Percentiles rank a stretch among this genome's conserved stretches.
phyloP scores from a whole-genome alignment of 1,140 invertebrate genomes.

The Apis cerana region DNA sequence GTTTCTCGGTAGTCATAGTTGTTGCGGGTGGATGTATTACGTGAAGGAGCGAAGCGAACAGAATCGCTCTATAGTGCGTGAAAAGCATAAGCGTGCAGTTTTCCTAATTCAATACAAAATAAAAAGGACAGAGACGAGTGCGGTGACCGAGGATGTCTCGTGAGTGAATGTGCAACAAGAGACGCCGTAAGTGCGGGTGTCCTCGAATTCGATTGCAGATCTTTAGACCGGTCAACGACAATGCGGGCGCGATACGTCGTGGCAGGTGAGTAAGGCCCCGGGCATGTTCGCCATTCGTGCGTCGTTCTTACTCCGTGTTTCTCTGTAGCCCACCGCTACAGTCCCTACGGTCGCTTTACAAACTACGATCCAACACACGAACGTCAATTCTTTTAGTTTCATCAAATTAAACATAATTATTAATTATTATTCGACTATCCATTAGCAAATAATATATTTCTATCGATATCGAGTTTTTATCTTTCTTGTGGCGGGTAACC shows the following conservation, averaged over 20 bases:
- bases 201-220: slow-evolving; percentile 32
- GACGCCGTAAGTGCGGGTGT: slow-evolving; percentile 47
- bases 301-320: slow-evolving; percentile 25
- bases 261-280: slow-evolving; percentile 66
- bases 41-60: slow-evolving; percentile 36
- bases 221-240: slow-evolving; percentile 51
- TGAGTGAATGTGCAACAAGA: slow-evolving; percentile 52
- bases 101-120: slow-evolving; percentile 4
- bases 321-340: slow-evolving; percentile 15
- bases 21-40: slow-evolving; percentile 43
- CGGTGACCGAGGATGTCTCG: slow-evolving; percentile 45
- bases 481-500: not conserved
- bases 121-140: not conserved
- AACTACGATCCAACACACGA: not conserved
- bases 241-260: slow-evolving; percentile 68
- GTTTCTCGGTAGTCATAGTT: slow-evolving; percentile 46
- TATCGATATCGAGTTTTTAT: not conserved
- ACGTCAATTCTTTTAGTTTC: not conserved
- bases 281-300: slow-evolving; percentile 45
- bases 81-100: slow-evolving; percentile 28
- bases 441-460: too few relatives aligned
- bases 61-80: slow-evolving; percentile 31
- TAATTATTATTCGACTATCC: too few relatives aligned
- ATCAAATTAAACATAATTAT: not conserved
- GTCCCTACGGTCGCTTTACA: slow-evolving; percentile 1